Evolutionary conservation across 2,113 vertebrate genomes (phyloP).

Genomic region (Romanogobio albipinnatus): DNA sequence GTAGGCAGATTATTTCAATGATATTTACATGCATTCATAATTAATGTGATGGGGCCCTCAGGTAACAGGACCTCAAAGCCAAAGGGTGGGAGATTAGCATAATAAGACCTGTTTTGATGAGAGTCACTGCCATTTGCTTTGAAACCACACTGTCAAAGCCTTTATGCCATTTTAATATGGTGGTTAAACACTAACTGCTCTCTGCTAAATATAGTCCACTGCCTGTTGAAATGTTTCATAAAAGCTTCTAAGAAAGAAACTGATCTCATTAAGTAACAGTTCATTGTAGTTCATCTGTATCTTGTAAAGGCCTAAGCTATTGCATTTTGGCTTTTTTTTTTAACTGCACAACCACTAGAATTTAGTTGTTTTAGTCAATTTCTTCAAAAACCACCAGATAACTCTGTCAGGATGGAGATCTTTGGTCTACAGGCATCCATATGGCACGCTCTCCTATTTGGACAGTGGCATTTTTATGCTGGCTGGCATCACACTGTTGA

Average conservation of each 20-base stretch:
- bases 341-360: conserved; percentile 58
- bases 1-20: conserved; percentile 71
- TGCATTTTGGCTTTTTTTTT: neutral
- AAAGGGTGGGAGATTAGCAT: conserved; percentile 57
- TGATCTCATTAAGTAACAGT: conserved; percentile 56
- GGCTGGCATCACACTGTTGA: conserved; percentile 7
- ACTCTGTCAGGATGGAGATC: conserved; percentile 35
- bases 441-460: conserved; percentile 7
- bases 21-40: conserved; percentile 71
- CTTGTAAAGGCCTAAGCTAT: neutral
- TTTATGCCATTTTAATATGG: neutral
- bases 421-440: neutral
- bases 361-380: conserved; percentile 65
- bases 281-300: conserved; percentile 17
- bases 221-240: conserved; percentile 33
- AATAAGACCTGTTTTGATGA: conserved; percentile 64
- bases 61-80: conserved; percentile 69
- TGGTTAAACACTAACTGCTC: conserved; percentile 30
- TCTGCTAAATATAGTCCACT: conserved; percentile 19
- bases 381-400: conserved; percentile 68
- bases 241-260: conserved; percentile 47
- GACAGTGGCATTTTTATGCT: conserved; percentile 14
- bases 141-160: conserved; percentile 56
- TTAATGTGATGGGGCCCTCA: conserved; percentile 67
- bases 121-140: conserved; percentile 67